Conservation (phyloP, 2,113 vertebrate genomes). For the Heterocephalus glaber region DNA sequence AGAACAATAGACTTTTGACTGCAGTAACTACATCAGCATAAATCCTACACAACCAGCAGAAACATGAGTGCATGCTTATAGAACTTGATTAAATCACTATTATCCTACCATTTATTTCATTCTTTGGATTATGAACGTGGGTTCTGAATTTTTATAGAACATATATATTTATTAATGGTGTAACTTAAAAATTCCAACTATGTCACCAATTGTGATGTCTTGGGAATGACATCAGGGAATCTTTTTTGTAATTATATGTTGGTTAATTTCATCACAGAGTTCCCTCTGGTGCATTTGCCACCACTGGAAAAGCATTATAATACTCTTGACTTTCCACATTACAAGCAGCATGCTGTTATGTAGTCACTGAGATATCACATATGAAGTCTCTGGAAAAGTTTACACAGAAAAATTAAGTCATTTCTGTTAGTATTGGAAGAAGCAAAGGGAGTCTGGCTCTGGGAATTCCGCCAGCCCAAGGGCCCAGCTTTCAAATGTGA, state of each 20-base stretch:
- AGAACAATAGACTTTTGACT: neutral
- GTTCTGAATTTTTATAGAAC: conserved; percentile 12
- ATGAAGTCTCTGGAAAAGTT: neutral
- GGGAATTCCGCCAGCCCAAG: neutral
- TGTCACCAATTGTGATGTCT: neutral
- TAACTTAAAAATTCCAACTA: neutral
- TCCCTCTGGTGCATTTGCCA: neutral
- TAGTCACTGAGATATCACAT: neutral
- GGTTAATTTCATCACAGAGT: neutral
- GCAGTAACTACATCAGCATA: neutral
- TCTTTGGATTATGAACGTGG: neutral
- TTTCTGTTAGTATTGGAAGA: neutral
- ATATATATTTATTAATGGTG: neutral
- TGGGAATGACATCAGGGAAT: neutral
- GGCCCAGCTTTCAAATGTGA: neutral
- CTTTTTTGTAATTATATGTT: neutral
- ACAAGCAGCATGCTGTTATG: neutral
- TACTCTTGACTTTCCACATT: neutral
- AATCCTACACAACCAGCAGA: neutral
- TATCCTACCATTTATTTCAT: neutral
- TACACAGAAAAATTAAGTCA: conserved; percentile 29
- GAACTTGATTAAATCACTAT: neutral
- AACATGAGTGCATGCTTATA: neutral
- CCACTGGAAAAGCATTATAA: neutral
- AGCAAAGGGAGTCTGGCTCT: neutral